Evolutionary conservation across 2,888 invertebrate species (phyloP), one percentile per base, ranked within the genome.

Genomic region (Megamerina dolium): DNA sequence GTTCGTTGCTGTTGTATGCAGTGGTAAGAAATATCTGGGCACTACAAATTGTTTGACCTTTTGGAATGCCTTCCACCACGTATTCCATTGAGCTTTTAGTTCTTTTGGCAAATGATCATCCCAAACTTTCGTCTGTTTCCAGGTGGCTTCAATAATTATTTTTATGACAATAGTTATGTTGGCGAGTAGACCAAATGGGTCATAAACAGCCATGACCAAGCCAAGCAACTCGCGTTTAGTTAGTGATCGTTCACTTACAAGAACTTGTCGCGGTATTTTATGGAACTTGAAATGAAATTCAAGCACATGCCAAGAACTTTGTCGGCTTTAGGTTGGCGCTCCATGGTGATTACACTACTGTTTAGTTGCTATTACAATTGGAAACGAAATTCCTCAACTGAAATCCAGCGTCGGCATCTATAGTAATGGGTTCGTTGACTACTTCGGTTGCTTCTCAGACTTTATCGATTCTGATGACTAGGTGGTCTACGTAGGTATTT

Each of bases 151-250:
- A 16, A 48, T 13, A 8, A 48, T 13, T 23, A 51, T 9, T 30
- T 49, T 51, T 8, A 42, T 41, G 13, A 26, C 10, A 13, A 56
- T 20, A 1, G 53, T 53, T 8, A 51, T 49, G 1, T 59, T 53
- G 0, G 48, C 34, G 0, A 56, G 38, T 5, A 60, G 37, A 1
- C 58, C 59, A 4, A 59, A 42, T 0, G 57, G 58, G 21, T 60
- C 58, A 36, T 53, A 61, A 4, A 61, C 35, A 0, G 59, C 56
- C 57, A 61, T 59, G 5, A 56, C 46, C 0, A 55, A 32, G 0
- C 51, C 27, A 2, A 59, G 37, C 5, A 52, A 18, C 34, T 56
- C 46, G 3, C 58, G 40, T 23, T 60, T 58, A 1, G 54, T 57
- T 2, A 53, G 55, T 10, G 33, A 38, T 9, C 43, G 37, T 10